Base-by-base conservation (phyloP, 2,888 invertebrate genomes). In the Sphecodes monilicornis region DNA sequence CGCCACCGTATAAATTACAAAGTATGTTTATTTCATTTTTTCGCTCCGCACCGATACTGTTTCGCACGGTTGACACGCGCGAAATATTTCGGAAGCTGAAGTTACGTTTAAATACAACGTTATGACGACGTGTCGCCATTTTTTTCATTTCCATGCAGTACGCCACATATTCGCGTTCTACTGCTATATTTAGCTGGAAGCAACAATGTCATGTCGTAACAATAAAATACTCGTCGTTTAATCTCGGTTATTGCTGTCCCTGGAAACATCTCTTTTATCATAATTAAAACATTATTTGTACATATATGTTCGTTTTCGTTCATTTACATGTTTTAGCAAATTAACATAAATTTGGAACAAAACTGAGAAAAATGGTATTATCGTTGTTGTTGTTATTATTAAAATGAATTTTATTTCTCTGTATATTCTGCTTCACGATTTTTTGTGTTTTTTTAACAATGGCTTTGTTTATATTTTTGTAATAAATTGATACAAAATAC, bases 161-260 rank as follows among this genome's bases (percentile, higher is more conserved):
- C 32, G 32, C 32, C 3, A 64, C 22, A 18, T 32, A 32, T 64
- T 32, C 18, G 64, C 22, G 29, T 5, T 29, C 29, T 18, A 4
- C 5, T 6, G 4, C 29, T 22, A 22, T 32, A 32, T 64, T 32
- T 32, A 18, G 32, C 8, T 32, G 64, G 8, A 32, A 16, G 64
- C 64, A 32, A 64, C 64, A 32, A 22, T 64, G 64, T 32, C 32
- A 10, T 29, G 18, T 18, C 64, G 32, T 64, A 64, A 64, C 64
- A 64, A 64, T 64, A 64, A 64, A 64, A 64, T 64, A 64, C 32
- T 64, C 32, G 64, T 64, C 32, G 64, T 18, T 64, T 64, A 18
- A 64, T 64, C 32, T 22, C 18, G 32, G 32, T 32, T 64, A 64
- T 64, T 64, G 64, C 32, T 22, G 18, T 64, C 18, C 2, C 64